Percentiles rank a stretch among this genome's conserved stretches.
phyloP scores from a whole-genome alignment of 2,888 invertebrate species.

The Cepaea hortensis region DNA sequence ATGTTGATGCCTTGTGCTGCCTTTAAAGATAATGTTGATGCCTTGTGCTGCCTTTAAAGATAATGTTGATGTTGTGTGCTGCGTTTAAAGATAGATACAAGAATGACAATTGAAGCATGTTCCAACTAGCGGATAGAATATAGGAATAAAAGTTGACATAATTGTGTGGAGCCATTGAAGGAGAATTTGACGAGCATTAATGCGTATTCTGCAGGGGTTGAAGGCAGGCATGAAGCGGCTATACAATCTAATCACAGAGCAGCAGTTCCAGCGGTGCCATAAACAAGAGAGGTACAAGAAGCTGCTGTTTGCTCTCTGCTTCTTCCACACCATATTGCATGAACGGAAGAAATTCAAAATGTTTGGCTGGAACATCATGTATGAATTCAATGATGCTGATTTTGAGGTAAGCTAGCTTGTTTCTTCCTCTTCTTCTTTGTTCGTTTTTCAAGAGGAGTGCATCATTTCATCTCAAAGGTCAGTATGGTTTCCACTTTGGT shows the following conservation, averaged over 20 bases:
- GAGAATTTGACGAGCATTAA: too few species aligned
- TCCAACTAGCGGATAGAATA: too few species aligned
- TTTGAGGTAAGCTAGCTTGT: conserved; percentile 83
- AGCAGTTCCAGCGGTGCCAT: conserved; percentile 84
- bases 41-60: too few species aligned
- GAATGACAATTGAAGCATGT: too few species aligned
- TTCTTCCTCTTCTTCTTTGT: too few species aligned
- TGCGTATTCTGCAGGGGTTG: conserved; percentile 81
- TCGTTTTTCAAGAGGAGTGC: neutral
- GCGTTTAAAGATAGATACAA: too few species aligned
- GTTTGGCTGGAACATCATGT: conserved; percentile 91
- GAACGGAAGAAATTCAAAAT: conserved; percentile 91
- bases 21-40: too few species aligned
- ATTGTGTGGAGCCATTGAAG: too few species aligned
- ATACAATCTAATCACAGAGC: conserved; percentile 86
- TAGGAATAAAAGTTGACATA: too few species aligned
- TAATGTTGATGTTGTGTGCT: too few species aligned
- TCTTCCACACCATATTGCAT: conserved; percentile 89
- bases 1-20: too few species aligned
- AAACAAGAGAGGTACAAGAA: conserved; percentile 83
- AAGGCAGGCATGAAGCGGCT: conserved; percentile 91
- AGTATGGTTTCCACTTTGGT: too few species aligned
- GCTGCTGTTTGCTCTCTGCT: conserved; percentile 87
- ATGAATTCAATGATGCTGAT: conserved; percentile 93
- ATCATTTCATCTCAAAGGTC: neutral